These are phyloP conservation scores for Xanthia togata DNA, from an alignment of 2,888 invertebrate genomes.

Conservation along the genomic window DNA sequence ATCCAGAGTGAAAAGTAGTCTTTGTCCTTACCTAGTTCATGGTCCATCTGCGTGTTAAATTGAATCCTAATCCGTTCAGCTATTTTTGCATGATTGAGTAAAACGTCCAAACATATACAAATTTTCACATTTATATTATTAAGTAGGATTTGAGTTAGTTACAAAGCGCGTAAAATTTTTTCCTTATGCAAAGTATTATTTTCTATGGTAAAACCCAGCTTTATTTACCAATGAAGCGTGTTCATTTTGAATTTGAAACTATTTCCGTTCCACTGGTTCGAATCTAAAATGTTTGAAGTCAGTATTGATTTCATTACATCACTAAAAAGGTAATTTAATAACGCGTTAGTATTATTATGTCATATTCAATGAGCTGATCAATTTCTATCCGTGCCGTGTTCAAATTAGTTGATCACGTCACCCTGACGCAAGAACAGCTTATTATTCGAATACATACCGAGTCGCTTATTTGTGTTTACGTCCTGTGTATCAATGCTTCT, in stretches of 20 bases:
- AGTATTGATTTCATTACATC: conserved; percentile 11
- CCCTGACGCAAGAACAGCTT: neutral
- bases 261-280: conserved; percentile 24
- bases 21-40: neutral
- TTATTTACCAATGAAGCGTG: neutral
- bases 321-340: conserved; percentile 11
- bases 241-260: neutral
- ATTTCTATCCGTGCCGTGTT: conserved; percentile 16
- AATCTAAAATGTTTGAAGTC: conserved; percentile 33
- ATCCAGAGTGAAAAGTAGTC: neutral
- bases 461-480: neutral
- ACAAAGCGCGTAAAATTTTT: neutral
- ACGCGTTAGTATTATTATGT: neutral
- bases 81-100: neutral
- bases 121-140: neutral
- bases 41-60: neutral
- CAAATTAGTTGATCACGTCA: conserved; percentile 26
- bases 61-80: neutral
- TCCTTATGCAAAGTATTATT: neutral
- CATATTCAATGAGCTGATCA: conserved; percentile 37
- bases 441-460: neutral
- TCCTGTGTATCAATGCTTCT: too few species aligned
- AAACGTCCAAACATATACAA: too few species aligned
- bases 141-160: too few species aligned
- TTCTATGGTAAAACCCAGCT: neutral